These are phyloP conservation scores for Philypnodon macrostomus DNA, from an alignment of 2,797 vertebrate genomes.

Conservation along the genomic window DNA sequence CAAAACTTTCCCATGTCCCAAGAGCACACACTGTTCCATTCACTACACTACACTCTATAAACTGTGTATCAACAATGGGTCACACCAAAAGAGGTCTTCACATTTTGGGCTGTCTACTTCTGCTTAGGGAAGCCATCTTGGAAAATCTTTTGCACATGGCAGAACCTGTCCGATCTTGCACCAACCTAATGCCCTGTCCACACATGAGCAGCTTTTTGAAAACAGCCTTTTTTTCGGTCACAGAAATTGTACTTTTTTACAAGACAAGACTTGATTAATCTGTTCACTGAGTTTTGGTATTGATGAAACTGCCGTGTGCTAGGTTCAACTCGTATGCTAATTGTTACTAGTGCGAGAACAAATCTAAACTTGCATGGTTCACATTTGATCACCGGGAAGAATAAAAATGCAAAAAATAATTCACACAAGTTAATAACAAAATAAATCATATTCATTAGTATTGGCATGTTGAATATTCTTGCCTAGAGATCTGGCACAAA, in stretches of 20 bases:
- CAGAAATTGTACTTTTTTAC: conserved; percentile 4
- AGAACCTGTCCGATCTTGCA: conserved; percentile 15
- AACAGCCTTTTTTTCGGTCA: background rate
- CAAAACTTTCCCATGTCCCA: conserved; percentile 27
- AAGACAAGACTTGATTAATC: no score
- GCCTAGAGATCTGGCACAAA: background rate
- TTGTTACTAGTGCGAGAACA: no score
- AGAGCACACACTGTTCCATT: conserved; percentile 42
- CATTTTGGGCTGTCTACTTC: conserved; percentile 1
- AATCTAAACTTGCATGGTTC: background rate
- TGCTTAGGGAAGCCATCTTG: background rate
- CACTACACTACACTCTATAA: conserved; percentile 7
- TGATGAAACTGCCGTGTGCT: no score
- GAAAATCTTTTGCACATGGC: conserved; percentile 5
- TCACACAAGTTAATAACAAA: no score
- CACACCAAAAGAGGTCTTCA: conserved; percentile 10
- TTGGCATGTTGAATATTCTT: background rate
- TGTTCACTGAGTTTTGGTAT: no score
- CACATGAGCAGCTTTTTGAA: conserved; percentile 4
- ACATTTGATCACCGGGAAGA: background rate
- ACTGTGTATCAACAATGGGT: conserved; percentile 1
- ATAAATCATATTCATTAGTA: background rate
- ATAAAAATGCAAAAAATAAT: background rate
- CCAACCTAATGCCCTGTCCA: conserved; percentile 4
- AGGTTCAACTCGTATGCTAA: no score